Evolutionary conservation across 2,888 invertebrate genomes (phyloP).

Genomic region (Brachyopa scutellaris): DNA sequence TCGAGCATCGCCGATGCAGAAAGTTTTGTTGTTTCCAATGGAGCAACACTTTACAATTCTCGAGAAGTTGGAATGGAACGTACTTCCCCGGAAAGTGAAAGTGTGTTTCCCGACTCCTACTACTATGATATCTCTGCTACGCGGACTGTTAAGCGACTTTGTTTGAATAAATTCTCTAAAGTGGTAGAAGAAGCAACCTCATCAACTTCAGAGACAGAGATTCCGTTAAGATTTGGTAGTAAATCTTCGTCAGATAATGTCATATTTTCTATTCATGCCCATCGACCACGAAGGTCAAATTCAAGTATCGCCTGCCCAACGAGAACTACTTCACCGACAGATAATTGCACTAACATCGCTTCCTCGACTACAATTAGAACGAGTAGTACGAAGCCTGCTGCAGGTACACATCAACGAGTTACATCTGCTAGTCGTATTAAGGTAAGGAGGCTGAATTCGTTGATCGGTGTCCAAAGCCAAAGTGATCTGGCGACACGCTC

Average conservation of each 20-base stretch:
- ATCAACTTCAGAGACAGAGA: conserved; percentile 51
- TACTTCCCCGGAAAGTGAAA: background rate
- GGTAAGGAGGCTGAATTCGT: background rate
- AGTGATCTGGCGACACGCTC: conserved; percentile 18
- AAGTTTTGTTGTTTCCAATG: background rate
- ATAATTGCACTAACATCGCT: conserved; percentile 15
- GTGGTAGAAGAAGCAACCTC: conserved; percentile 63
- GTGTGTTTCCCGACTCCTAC: background rate
- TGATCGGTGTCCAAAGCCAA: background rate
- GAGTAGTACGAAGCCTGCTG: background rate
- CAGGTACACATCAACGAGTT: background rate
- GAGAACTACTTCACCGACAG: conserved; percentile 20
- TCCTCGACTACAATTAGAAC: conserved; percentile 42
- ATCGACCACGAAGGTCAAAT: conserved; percentile 19
- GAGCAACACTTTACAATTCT: background rate
- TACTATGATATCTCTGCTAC: conserved; percentile 41
- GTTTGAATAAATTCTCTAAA: conserved; percentile 32
- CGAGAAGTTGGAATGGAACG: conserved; percentile 37
- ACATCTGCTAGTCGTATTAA: background rate
- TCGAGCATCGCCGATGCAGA: background rate
- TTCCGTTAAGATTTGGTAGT: background rate
- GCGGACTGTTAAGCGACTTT: too few species aligned
- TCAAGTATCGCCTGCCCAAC: conserved; percentile 46
- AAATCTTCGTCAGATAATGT: conserved; percentile 21
- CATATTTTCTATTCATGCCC: conserved; percentile 24